Percentiles rank a stretch among this genome's conserved stretches.
These are phyloP conservation scores for Crotalus viridis DNA, from an alignment of 2,113 vertebrate genomes.

Conservation along the genomic window DNA sequence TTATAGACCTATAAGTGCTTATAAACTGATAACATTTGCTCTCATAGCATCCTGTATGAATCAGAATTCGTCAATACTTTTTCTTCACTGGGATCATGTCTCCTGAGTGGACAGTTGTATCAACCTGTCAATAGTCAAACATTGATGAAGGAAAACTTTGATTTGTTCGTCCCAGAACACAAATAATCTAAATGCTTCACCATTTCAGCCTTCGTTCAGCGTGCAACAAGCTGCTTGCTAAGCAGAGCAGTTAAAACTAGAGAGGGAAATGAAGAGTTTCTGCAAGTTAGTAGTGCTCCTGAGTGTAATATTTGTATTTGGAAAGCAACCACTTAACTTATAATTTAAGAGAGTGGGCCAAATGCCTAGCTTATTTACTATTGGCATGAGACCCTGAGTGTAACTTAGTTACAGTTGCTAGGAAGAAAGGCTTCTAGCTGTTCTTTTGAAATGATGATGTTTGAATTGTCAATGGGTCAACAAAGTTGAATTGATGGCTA, in stretches of 20 bases:
- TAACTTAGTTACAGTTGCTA: not conserved
- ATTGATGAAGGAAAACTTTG: too few species aligned
- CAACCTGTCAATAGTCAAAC: not conserved
- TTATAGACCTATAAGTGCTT: not conserved
- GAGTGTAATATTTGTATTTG: not conserved
- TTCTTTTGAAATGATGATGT: not conserved
- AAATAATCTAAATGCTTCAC: not conserved
- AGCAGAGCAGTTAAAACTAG: not conserved
- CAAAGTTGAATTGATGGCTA: not conserved
- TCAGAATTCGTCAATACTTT: not conserved
- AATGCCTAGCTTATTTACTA: not conserved
- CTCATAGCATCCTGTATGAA: not conserved
- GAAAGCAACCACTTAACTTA: not conserved
- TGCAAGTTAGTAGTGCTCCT: not conserved
- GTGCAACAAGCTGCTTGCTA: not conserved
- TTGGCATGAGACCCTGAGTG: not conserved
- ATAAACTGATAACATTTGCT: not conserved
- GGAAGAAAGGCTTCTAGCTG: not conserved
- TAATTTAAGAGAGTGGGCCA: not conserved
- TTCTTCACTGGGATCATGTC: not conserved
- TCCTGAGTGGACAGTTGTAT: not conserved
- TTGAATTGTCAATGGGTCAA: too few species aligned
- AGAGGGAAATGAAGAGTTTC: not conserved
- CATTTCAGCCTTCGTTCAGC: not conserved
- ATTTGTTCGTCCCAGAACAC: not conserved